Base-by-base conservation (phyloP, 2,888 invertebrate species). In the Caenorhabditis drosophilae region DNA sequence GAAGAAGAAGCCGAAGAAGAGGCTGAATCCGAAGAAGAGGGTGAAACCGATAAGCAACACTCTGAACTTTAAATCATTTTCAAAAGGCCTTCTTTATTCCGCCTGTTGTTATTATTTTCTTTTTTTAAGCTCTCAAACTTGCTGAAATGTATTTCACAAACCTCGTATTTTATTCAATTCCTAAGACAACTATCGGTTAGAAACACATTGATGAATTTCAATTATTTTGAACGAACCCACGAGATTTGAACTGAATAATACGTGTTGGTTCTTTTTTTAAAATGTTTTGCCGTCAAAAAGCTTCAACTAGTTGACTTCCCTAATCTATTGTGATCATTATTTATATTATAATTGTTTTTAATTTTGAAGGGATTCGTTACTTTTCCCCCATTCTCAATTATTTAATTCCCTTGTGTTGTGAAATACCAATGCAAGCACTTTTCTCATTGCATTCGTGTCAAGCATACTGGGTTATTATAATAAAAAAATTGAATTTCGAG, bases 1-100 rank as follows among this genome's bases (percentile, higher is more conserved):
- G 76, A 77, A 38, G 80, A 80, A 55, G 78, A 81, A 71, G 81
- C 75, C 40, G 80, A 75, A 54, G 79, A 75, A 55, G 82, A 81
- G 54, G 81, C 75, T 48, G n/a, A n/a, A n/a, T n/a, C n/a, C n/a
- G 80, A 77, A 49, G 81, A 66, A 50, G 71, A 72, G 52, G 67
- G 62, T 49, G n/a, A n/a, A n/a, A n/a, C n/a, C n/a, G n/a, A n/a
- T n/a, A n/a, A n/a, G n/a, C n/a, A n/a, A n/a, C 75, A 75, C 64
- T 62, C 50, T 50, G 76, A 76, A 63, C 71, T 76, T 55, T 76
- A 76, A 74, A 61, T 49, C 53, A 16, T 45, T 6, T 16, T 23
- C 15, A 16, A 16, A 27, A 41, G 52, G 62, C 52, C 55, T 48
- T 44, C 15, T 27, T 47, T 42, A 57, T n/a, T n/a, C n/a, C n/a